Percentiles rank a stretch among this genome's conserved stretches.
Conservation (phyloP, 2,797 vertebrate genomes). For the Scleropages formosus region DNA sequence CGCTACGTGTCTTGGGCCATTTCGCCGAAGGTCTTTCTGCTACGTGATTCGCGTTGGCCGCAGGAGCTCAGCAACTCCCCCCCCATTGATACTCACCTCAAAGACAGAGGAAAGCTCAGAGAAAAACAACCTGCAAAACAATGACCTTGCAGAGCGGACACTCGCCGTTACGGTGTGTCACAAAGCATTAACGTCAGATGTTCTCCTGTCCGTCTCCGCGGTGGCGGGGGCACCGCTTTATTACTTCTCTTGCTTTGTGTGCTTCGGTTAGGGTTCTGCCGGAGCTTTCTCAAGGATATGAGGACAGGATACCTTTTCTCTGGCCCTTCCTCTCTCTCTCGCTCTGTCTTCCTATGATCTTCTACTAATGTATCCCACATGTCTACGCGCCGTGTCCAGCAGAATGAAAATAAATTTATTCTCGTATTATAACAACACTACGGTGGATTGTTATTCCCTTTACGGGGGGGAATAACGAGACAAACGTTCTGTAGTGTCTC, state of each 20-base stretch:
- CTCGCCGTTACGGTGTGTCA: neutral
- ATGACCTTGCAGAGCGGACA: slow-evolving; percentile 36
- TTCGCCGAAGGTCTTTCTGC: slow-evolving; percentile 2
- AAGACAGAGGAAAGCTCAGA: neutral
- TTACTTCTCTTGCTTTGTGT: neutral
- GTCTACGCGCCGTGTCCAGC: too few species aligned
- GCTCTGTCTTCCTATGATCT: neutral
- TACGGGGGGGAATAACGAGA: neutral
- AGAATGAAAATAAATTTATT: neutral
- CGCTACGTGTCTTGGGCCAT: too few species aligned
- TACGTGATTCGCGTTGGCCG: neutral
- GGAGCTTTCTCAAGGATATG: slow-evolving; percentile 15
- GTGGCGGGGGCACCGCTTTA: neutral
- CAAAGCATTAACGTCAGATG: slow-evolving; percentile 21
- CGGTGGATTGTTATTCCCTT: neutral
- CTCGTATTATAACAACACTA: neutral
- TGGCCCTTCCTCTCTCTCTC: neutral
- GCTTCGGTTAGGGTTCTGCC: neutral
- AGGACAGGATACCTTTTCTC: neutral
- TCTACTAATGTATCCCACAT: neutral
- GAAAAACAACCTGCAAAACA: slow-evolving; percentile 4
- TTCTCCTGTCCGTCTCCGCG: neutral
- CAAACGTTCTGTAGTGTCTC: neutral
- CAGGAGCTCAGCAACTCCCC: neutral
- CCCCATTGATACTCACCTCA: neutral